These are phyloP conservation scores for Myopa tessellatipennis DNA, from an alignment of 2,888 invertebrate species.

Conservation along the genomic window DNA sequence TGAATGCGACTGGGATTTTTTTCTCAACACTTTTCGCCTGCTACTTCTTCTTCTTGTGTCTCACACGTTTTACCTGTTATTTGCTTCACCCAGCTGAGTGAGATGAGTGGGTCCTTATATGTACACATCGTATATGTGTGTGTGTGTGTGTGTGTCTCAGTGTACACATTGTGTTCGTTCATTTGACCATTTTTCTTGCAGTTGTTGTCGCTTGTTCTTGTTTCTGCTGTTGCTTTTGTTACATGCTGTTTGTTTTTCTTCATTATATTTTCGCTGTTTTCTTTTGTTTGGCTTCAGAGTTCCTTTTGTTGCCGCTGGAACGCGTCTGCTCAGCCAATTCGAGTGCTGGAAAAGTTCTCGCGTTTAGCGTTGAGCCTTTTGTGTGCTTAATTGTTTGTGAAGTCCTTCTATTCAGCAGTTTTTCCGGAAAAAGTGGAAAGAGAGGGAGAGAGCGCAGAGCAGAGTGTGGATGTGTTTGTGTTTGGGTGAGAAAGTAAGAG, in stretches of 20 bases:
- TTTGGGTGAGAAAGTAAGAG: too few relatives aligned
- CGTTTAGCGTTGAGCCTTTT: constrained; percentile 51
- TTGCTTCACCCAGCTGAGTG: not conserved
- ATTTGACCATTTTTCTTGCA: constrained; percentile 32
- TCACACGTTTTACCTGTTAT: constrained; percentile 38
- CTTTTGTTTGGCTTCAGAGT: not conserved
- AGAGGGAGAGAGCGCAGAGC: not conserved
- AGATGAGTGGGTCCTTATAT: not conserved
- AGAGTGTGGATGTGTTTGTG: not conserved
- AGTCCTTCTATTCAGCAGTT: constrained; percentile 53
- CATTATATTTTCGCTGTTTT: not conserved
- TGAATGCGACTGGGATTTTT: not conserved
- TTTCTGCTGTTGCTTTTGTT: not conserved
- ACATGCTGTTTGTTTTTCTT: constrained; percentile 21
- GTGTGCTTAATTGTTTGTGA: constrained; percentile 67
- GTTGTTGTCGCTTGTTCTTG: not conserved
- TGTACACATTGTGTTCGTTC: constrained; percentile 11
- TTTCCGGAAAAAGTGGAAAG: not conserved
- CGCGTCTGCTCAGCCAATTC: constrained; percentile 28
- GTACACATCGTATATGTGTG: not conserved
- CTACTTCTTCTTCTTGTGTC: constrained; percentile 10
- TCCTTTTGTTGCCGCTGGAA: not conserved
- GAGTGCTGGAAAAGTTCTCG: constrained; percentile 39
- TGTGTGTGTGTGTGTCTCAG: not conserved
- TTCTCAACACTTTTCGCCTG: not conserved